Conservation (phyloP, 2,113 vertebrate genomes). For the Myotis lucifugus region DNA sequence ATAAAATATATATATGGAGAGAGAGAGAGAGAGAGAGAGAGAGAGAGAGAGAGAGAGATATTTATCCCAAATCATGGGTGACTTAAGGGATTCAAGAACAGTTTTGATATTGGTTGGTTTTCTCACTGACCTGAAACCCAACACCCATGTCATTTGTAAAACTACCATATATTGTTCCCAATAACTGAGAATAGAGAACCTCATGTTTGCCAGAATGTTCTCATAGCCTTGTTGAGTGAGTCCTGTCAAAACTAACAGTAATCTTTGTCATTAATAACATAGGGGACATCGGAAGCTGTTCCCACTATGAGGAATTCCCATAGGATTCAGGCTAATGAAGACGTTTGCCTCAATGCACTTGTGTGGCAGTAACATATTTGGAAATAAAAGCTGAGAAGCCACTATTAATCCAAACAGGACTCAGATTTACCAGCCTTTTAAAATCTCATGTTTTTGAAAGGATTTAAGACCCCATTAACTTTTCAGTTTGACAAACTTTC, state of each 20-base stretch:
- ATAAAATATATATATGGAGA: not conserved
- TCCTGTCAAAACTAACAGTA: not conserved
- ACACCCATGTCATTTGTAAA: not conserved
- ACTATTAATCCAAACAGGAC: not conserved
- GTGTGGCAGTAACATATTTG: slow-evolving; percentile 7
- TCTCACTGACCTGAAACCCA: slow-evolving; percentile 13
- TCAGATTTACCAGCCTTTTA: not conserved
- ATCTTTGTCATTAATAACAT: slow-evolving; percentile 8
- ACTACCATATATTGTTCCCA: not conserved
- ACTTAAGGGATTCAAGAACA: slow-evolving; percentile 8
- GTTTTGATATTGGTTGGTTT: not conserved
- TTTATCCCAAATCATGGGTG: not conserved
- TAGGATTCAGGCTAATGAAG: not conserved
- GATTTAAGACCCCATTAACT: not conserved
- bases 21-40: not conserved
- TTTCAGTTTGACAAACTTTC: slow-evolving; percentile 13
- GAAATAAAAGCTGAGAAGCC: slow-evolving; percentile 18
- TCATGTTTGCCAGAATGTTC: not conserved
- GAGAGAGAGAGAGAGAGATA: not conserved
- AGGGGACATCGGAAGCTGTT: not conserved
- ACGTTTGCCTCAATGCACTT: not conserved
- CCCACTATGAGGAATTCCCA: not conserved
- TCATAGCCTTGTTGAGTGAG: not conserved
- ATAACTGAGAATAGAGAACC: not conserved
- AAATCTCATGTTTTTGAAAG: slow-evolving; percentile 21